Evolutionary conservation across 2,888 invertebrate genomes (phyloP), one percentile per base, ranked within the genome.

Genomic region (Alsophila aescularia): DNA sequence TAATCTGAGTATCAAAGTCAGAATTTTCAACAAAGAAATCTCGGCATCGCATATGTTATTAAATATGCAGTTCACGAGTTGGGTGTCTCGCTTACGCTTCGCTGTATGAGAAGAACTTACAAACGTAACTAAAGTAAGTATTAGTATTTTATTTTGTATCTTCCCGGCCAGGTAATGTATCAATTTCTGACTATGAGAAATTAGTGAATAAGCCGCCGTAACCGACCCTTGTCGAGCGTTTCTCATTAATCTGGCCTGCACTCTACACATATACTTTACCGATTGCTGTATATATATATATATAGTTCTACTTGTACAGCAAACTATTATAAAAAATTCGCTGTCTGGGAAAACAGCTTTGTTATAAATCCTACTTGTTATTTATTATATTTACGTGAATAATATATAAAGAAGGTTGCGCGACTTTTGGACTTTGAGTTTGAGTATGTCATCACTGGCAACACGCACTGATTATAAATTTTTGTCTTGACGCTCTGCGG

Each of bases 191-290:
- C 18, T 27, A 34, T 6, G 5, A 40, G 41, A 41, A 47, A 53
- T 18, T 53, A 42, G 53, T 37, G 47, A 42, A 53, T 53, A 47
- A 48, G 16, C 24, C 24, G 16, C 39, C 39, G 40, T 41, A 34
- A 52, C 36, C 43, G 21, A 32, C 24, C 24, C 32, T 16, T 32
- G 37, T 31, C n/a, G 29, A 37, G 15, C 27, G 35, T 40, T 43
- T 40, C 34, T 42, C 52, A 53, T 53, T 53, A 54, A 44, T 54
- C 49, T 43, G 24, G 15, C 32, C 37, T 14, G 42, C 13, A 34
- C 13, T 24, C 37, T 14, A 47, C 13, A 34, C 13, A 34, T 40
- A 45, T 35, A 41, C 41, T 52, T 47, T 52, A 52, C 52, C 31
- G 29, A 29, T 29, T 29, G 29, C 10, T 29, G 2, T 29, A 5